phyloP scores from a whole-genome alignment of 2,888 invertebrate species.

The Drosophila vallismaia region DNA sequence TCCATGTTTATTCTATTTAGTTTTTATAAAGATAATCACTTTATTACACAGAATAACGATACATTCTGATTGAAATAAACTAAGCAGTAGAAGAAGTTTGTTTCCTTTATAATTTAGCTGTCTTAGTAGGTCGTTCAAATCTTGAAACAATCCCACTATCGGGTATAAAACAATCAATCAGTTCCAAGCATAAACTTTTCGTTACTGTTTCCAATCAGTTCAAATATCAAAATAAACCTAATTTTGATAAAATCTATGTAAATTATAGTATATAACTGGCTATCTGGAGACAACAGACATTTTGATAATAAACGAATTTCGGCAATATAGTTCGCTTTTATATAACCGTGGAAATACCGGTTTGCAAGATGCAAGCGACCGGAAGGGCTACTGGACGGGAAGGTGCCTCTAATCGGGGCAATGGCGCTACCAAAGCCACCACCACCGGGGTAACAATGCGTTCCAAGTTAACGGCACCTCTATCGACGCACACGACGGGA shows the following conservation, averaged over 20 bases:
- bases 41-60: neutral
- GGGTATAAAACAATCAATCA: neutral
- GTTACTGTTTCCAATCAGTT: conserved; percentile 12
- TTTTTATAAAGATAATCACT: neutral
- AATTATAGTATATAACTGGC: conserved; percentile 22
- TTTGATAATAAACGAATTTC: neutral
- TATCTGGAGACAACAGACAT: neutral
- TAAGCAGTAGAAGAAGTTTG: neutral
- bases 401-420: neutral
- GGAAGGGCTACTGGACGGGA: neutral
- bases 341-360: neutral
- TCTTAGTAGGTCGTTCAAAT: neutral
- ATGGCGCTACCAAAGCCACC: conserved; percentile 1
- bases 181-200: conserved; percentile 3
- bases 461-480: conserved; percentile 45
- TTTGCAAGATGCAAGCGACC: neutral
- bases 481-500: conserved; percentile 51
- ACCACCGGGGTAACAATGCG: conserved; percentile 16
- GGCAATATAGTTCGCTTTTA: neutral
- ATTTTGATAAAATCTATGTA: conserved; percentile 9
- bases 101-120: neutral
- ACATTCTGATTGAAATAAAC: no score
- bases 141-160: neutral
- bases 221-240: conserved; percentile 2
- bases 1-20: neutral